These are phyloP conservation scores for Goniozus legneri DNA, from an alignment of 1,140 invertebrate species.

Conservation along the genomic window DNA sequence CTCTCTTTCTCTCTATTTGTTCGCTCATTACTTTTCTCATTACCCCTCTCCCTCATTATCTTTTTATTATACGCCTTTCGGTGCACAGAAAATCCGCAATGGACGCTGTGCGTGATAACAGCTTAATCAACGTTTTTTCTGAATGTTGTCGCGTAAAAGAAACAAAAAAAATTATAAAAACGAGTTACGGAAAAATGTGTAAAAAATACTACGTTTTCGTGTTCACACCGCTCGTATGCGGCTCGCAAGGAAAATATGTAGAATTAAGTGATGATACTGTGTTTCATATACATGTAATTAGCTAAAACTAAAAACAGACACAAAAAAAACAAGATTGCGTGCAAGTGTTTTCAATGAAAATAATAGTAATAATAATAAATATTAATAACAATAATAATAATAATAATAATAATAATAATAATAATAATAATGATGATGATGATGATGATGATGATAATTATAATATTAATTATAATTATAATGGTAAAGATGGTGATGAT, in stretches of 20 bases:
- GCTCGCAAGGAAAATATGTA: not conserved
- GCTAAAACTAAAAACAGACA: not conserved
- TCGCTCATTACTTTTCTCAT: not conserved
- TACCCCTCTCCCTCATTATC: not conserved
- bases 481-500: too few relatives aligned
- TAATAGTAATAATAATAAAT: not conserved
- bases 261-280: not conserved
- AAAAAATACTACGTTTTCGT: conserved; percentile 10
- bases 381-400: not conserved
- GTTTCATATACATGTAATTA: conserved; percentile 11
- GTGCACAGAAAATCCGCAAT: conserved; percentile 10
- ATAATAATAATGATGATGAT: not conserved
- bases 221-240: conserved; percentile 3
- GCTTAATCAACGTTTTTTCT: conserved; percentile 27
- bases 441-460: not conserved
- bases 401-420: not conserved
- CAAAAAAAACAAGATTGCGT: conserved; percentile 1
- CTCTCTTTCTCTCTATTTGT: not conserved
- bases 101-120: conserved; percentile 5
- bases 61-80: conserved; percentile 17
- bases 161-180: conserved; percentile 15
- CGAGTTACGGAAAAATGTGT: conserved; percentile 5
- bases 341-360: not conserved
- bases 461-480: not conserved
- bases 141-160: conserved; percentile 21